A percentile compares a stretch with the other conserved stretches of the same genome.
phyloP scores from a whole-genome alignment of 2,113 vertebrate species.

The Aplodontia rufa region DNA sequence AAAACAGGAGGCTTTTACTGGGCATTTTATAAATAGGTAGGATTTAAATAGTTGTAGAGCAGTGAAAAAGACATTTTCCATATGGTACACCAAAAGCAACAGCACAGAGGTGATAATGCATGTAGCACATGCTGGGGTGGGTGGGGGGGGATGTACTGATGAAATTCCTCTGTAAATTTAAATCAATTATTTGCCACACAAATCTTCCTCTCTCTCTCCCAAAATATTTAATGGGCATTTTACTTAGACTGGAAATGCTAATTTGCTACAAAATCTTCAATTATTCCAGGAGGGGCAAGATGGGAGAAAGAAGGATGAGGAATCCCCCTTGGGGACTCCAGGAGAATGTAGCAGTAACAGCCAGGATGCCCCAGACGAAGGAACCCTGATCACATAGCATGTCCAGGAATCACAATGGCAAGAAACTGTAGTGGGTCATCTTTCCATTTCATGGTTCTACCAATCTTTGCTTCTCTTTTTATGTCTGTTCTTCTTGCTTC shows the following conservation, averaged over 20 bases:
- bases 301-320: neutral
- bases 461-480: neutral
- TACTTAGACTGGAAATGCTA: neutral
- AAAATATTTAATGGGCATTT: neutral
- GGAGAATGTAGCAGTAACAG: neutral
- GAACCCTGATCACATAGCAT: neutral
- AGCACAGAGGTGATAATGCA: neutral
- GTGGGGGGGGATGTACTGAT: neutral
- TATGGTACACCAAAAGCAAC: neutral
- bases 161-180: neutral
- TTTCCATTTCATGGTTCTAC: neutral
- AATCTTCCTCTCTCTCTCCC: neutral
- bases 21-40: conserved; percentile 36
- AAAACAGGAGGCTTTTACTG: neutral
- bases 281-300: neutral
- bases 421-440: neutral
- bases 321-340: neutral
- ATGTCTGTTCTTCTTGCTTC: neutral
- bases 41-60: neutral
- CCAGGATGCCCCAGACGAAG: neutral
- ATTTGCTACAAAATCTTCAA: neutral
- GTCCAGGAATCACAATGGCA: neutral
- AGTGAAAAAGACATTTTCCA: neutral
- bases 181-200: neutral
- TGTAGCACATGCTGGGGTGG: rapidly evolving